A percentile compares a stretch with the other conserved stretches of the same genome.
Conservation (phyloP, 2,113 vertebrate species). For the Hypomesus transpacificus region DNA sequence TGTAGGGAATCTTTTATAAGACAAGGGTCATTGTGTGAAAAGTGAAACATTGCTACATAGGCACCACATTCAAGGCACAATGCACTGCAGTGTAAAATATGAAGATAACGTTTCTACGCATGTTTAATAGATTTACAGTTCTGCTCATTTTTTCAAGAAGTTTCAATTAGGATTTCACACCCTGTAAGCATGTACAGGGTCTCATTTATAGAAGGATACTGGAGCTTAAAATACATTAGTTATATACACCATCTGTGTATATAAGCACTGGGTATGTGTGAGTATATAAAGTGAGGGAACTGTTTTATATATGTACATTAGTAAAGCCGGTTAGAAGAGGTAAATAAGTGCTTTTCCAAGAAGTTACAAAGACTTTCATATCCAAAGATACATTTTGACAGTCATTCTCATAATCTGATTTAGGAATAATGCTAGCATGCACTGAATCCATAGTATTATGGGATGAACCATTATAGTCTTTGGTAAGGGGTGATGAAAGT, state of each 20-base stretch:
- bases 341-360: conserved; percentile 22
- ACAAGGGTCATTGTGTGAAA: conserved; percentile 24
- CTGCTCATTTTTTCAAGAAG: conserved; percentile 14
- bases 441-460: conserved; percentile 16
- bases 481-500: conserved; percentile 59
- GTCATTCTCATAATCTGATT: conserved; percentile 9
- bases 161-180: conserved; percentile 4
- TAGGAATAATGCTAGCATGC: conserved; percentile 17
- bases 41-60: conserved; percentile 37
- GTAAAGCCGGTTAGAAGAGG: conserved; percentile 3
- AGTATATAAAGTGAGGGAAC: neutral
- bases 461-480: conserved; percentile 56
- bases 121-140: neutral
- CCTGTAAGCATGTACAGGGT: conserved; percentile 11
- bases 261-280: neutral
- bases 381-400: conserved; percentile 17
- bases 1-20: conserved; percentile 10
- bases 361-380: conserved; percentile 25
- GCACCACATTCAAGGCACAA: conserved; percentile 23
- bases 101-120: conserved; percentile 6
- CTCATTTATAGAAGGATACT: neutral
- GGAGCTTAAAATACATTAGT: too few species aligned
- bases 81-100: conserved; percentile 22
- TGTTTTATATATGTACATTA: neutral
- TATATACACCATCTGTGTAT: too few species aligned